Evolutionary conservation across 1,140 invertebrate genomes (phyloP), one percentile per base, ranked within the genome.

Genomic region (Penaeus japonicus): DNA sequence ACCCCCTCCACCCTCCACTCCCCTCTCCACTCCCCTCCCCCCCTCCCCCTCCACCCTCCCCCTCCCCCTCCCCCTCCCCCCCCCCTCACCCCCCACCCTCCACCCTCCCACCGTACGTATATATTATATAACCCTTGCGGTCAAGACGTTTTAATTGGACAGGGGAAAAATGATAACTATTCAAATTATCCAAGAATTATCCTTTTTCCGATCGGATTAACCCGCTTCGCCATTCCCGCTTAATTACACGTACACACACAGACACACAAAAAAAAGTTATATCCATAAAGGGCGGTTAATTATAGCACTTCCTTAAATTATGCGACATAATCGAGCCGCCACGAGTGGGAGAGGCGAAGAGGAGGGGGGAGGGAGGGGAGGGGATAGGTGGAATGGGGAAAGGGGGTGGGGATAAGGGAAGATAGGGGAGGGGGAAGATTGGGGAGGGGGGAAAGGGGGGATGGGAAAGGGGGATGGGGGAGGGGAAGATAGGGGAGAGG

Each of bases 241-340:
- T 47, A 47, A 47, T 47, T 47, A 47, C 12, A 47, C 2, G 12
- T 0, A 47, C 7, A 47, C 7, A 47, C 7, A 4, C 0, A 47
- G 12, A 47, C 7, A 0, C 7, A 47, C 7, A 47, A 47, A 10
- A 4, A 47, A 47, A 47, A 47, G 5, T 47, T 80, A 55, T 86
- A 62, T 86, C 85, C 85, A 80, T 87, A 87, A 87, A 78, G 80
- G 73, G 32, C 27, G n/a, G 32, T n/a, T 87, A 81, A 87, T 81
- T 87, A 87, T 78, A 80, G 77, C 80, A 79, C 75, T 87, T 87
- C 75, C 54, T 87, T 35, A 81, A 87, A 87, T 87, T 87, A 87
- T 78, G 85, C 80, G 85, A 59, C 77, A 87, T 59, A 80, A 81
- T 87, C 85, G 70, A 79, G n/a, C 77, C 84, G 79, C 27, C 59